Evolutionary conservation across 1,140 invertebrate species (phyloP).

Genomic region (Sycophaga agraensis): DNA sequence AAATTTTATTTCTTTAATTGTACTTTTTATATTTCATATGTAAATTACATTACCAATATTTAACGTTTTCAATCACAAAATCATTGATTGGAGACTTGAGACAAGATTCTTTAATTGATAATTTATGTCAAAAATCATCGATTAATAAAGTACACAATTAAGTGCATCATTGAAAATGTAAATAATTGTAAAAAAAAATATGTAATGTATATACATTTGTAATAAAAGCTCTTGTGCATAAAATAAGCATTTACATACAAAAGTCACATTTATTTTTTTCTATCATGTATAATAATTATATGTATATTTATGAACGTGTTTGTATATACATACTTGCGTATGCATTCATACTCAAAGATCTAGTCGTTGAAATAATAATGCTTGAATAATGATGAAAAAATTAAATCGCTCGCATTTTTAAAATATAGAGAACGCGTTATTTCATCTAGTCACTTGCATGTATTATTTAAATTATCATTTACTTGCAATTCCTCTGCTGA

Average conservation of each 20-base stretch:
- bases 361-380: background rate
- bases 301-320: constrained; percentile 9
- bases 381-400: constrained; percentile 4
- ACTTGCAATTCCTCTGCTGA: constrained; percentile 12
- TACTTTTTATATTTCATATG: too few species aligned
- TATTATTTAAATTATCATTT: constrained; percentile 1
- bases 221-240: constrained; percentile 12
- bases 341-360: background rate
- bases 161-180: too few species aligned
- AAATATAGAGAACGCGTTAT: background rate
- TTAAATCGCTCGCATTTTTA: background rate
- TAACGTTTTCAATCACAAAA: too few species aligned
- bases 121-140: too few species aligned
- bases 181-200: too few species aligned
- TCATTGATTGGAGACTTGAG: too few species aligned
- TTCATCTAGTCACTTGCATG: constrained; percentile 10
- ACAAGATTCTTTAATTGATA: too few species aligned
- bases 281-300: constrained; percentile 16
- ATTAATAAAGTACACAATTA: too few species aligned
- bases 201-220: constrained; percentile 10
- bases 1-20: too few species aligned
- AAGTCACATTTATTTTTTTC: constrained; percentile 21
- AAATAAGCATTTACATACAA: constrained; percentile 26
- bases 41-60: too few species aligned
- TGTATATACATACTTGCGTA: constrained; percentile 1